Conservation (phyloP, 2,113 vertebrate genomes). For the Strix uralensis region DNA sequence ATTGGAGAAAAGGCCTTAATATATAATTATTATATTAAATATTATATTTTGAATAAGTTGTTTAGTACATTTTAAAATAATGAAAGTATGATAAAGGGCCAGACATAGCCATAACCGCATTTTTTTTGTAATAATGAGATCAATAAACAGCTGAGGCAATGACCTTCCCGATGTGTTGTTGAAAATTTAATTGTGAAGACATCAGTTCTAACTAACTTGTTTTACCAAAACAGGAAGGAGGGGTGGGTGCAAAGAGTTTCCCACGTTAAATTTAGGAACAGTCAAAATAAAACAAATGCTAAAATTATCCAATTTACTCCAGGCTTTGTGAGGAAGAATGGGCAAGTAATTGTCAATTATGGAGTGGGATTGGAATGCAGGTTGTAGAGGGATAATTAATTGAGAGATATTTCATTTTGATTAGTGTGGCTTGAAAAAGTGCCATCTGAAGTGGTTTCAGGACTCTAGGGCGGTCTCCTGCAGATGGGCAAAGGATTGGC, state of each 20-base stretch:
- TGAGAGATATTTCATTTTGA: slow-evolving; percentile 61
- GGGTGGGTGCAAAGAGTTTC: slow-evolving; percentile 29
- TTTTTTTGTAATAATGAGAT: slow-evolving; percentile 30
- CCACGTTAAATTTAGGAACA: slow-evolving; percentile 63
- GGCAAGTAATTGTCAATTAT: slow-evolving; percentile 62
- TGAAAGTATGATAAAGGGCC: neutral
- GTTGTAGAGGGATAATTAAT: slow-evolving; percentile 65
- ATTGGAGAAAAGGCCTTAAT: neutral
- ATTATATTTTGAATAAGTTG: neutral
- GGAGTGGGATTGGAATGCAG: slow-evolving; percentile 52
- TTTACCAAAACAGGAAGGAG: slow-evolving; percentile 48
- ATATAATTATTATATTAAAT: neutral
- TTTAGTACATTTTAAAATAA: neutral
- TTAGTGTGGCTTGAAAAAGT: slow-evolving; percentile 60
- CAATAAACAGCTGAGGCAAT: slow-evolving; percentile 40
- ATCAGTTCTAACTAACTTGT: slow-evolving; percentile 30
- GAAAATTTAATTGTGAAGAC: slow-evolving; percentile 45
- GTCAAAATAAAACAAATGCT: slow-evolving; percentile 26
- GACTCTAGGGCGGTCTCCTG: neutral
- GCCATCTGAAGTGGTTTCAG: slow-evolving; percentile 55
- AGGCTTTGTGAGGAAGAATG: slow-evolving; percentile 60
- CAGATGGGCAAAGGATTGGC: neutral
- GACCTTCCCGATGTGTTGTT: slow-evolving; percentile 1
- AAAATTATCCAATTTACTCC: slow-evolving; percentile 59
- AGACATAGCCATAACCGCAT: neutral